A percentile compares a stretch with the other conserved stretches of the same genome.
Evolutionary conservation across 2,888 invertebrate species (phyloP).

Genomic region (Drosophila stalkeri): DNA sequence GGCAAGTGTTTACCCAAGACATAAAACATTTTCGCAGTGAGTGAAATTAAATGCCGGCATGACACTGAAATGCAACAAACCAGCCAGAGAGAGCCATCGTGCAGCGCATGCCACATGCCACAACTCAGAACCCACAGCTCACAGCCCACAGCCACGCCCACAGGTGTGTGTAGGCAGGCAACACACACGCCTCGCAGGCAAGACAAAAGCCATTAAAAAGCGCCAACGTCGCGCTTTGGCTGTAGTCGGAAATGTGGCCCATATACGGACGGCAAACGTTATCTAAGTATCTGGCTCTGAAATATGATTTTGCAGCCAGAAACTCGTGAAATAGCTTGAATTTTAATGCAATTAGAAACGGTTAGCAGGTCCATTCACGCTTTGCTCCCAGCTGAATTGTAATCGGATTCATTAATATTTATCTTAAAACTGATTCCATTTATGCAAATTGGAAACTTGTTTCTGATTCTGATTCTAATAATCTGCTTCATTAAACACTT

Average conservation of each 20-base stretch:
- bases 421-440: constrained; percentile 22
- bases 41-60: constrained; percentile 80
- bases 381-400: not conserved
- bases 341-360: constrained; percentile 33
- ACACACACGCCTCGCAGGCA: constrained; percentile 18
- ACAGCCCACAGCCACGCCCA: constrained; percentile 16
- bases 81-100: constrained; percentile 14
- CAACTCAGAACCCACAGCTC: too few relatives aligned
- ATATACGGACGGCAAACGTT: constrained; percentile 40
- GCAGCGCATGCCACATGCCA: constrained; percentile 1
- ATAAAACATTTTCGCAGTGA: constrained; percentile 79
- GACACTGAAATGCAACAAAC: constrained; percentile 76
- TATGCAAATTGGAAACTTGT: constrained; percentile 31
- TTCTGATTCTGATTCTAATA: constrained; percentile 25
- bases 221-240: constrained; percentile 67
- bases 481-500: constrained; percentile 24
- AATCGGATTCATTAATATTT: constrained; percentile 33
- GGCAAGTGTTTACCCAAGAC: constrained; percentile 78
- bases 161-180: constrained; percentile 10
- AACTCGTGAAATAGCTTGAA: constrained; percentile 14
- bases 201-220: constrained; percentile 78
- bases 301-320: constrained; percentile 38
- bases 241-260: constrained; percentile 62
- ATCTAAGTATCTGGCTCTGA: constrained; percentile 36
- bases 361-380: not conserved